phyloP scores from a whole-genome alignment of 2,797 vertebrate genomes.

The Tangara arthus region DNA sequence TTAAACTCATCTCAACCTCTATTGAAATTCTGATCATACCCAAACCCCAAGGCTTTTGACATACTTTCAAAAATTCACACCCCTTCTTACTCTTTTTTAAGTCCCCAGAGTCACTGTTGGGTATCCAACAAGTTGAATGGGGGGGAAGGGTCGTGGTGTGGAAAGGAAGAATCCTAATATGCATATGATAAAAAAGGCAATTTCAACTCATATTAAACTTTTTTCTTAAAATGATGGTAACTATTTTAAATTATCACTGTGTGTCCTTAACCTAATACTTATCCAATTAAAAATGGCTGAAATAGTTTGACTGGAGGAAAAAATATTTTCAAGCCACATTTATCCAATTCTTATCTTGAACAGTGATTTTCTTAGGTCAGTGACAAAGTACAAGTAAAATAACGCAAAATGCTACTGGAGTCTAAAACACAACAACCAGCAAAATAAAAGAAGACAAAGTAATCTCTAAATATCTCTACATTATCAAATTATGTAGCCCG shows the following conservation, averaged over 20 bases:
- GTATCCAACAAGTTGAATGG: constrained; percentile 75
- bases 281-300: constrained; percentile 22
- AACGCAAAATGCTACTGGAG: constrained; percentile 4
- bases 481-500: neutral
- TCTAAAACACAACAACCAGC: neutral
- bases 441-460: constrained; percentile 8
- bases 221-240: neutral
- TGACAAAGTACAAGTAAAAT: constrained; percentile 47
- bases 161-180: constrained; percentile 29
- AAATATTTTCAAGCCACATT: constrained; percentile 45
- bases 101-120: constrained; percentile 81
- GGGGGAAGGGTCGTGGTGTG: neutral
- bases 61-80: constrained; percentile 89
- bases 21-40: constrained; percentile 90
- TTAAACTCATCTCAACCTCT: constrained; percentile 83
- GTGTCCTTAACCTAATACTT: neutral
- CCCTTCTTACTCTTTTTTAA: constrained; percentile 79
- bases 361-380: constrained; percentile 50
- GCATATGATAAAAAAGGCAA: constrained; percentile 16
- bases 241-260: constrained; percentile 17
- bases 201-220: neutral
- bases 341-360: neutral
- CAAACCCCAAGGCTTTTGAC: constrained; percentile 90
- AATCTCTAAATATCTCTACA: constrained; percentile 27
- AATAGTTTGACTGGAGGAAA: neutral